Conservation (phyloP, 2,113 vertebrate genomes). For the Channa maculata region DNA sequence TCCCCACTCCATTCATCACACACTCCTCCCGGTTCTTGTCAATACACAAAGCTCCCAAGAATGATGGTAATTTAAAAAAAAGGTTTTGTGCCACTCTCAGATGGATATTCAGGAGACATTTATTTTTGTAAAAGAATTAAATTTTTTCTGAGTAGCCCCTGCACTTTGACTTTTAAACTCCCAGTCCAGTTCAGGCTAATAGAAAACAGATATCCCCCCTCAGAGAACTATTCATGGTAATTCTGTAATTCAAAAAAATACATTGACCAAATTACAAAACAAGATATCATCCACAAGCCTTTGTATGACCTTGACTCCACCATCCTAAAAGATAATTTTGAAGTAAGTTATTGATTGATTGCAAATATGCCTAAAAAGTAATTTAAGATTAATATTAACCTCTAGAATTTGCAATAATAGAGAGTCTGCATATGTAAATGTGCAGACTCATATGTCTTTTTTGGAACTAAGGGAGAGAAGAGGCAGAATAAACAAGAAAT, state of each 20-base stretch:
- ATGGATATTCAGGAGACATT: conserved; percentile 26
- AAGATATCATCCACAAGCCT: conserved; percentile 39
- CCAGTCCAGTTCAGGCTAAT: conserved; percentile 38
- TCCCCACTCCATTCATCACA: conserved; percentile 1
- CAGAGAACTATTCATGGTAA: conserved; percentile 52
- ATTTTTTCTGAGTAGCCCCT: conserved; percentile 39
- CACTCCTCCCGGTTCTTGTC: conserved; percentile 4
- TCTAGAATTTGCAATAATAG: conserved; percentile 44
- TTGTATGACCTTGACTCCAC: conserved; percentile 57
- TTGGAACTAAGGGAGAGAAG: conserved; percentile 15
- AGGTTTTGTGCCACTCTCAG: conserved; percentile 7
- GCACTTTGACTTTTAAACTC: conserved; percentile 60
- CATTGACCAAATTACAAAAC: neutral
- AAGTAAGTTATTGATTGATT: conserved; percentile 70
- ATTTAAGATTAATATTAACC: conserved; percentile 63
- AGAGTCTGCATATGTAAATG: conserved; percentile 31
- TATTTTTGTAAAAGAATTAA: neutral
- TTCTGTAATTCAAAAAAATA: conserved; percentile 60
- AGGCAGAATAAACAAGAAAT: neutral
- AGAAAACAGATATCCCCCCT: conserved; percentile 40
- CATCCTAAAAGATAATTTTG: conserved; percentile 39
- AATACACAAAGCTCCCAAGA: conserved; percentile 7
- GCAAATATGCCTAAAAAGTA: conserved; percentile 62
- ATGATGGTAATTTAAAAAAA: conserved; percentile 20
- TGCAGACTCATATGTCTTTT: conserved; percentile 8